These are phyloP conservation scores for Tipula unca DNA, from an alignment of 2,888 invertebrate species.

Conservation along the genomic window DNA sequence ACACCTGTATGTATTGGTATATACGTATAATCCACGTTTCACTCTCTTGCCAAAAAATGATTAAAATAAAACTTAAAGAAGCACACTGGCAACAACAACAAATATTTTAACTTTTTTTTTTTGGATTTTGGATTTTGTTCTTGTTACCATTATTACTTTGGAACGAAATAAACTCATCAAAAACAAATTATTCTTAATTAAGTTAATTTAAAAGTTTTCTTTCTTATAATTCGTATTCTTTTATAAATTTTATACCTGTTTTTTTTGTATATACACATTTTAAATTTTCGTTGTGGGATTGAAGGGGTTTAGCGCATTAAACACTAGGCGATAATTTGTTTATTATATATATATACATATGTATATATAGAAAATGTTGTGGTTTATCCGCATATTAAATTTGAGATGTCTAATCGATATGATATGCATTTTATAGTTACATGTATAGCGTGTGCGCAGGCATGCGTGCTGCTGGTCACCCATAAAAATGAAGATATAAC, in stretches of 20 bases:
- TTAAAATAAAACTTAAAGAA: background rate
- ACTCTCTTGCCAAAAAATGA: background rate
- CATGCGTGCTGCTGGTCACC: background rate
- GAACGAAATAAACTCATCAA: constrained; percentile 14
- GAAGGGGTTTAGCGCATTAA: background rate
- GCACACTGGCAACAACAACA: background rate
- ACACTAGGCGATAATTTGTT: background rate
- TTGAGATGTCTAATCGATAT: background rate
- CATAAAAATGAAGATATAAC: background rate
- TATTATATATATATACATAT: background rate
- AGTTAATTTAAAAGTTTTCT: background rate
- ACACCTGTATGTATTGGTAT: background rate
- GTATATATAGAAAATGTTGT: background rate
- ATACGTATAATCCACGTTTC: background rate
- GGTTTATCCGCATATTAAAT: background rate
- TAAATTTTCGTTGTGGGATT: background rate
- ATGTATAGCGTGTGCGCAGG: background rate
- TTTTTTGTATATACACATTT: no score
- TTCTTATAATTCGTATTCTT: background rate
- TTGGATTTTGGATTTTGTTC: constrained; percentile 9
- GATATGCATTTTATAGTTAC: background rate
- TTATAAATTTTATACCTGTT: background rate
- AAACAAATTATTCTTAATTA: constrained; percentile 14
- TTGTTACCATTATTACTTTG: background rate
- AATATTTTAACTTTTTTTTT: background rate